These are phyloP conservation scores for Brienomyrus brachyistius DNA, from an alignment of 2,113 vertebrate genomes.

Conservation along the genomic window DNA sequence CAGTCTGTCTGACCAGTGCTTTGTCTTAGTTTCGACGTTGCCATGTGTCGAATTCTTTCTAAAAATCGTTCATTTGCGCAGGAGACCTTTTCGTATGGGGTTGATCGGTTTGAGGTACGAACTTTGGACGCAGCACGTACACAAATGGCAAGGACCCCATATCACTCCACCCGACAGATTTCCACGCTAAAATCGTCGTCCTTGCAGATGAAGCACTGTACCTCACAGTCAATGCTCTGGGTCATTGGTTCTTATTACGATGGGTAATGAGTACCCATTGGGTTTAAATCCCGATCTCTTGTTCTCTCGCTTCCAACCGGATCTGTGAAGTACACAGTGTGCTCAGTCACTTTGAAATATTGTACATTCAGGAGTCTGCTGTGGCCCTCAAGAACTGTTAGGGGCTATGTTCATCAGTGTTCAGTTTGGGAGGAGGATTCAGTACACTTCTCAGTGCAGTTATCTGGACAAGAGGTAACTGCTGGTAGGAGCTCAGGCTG, in stretches of 20 bases:
- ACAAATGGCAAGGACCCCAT: background rate
- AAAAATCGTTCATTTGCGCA: background rate
- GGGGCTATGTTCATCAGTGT: slow-evolving; percentile 14
- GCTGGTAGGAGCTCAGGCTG: background rate
- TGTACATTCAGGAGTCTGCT: slow-evolving; percentile 15
- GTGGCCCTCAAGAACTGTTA: slow-evolving; percentile 6
- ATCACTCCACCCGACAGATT: background rate
- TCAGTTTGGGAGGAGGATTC: background rate
- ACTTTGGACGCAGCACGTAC: background rate
- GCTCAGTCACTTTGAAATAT: slow-evolving; percentile 10
- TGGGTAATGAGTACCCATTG: background rate
- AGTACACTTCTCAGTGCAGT: background rate
- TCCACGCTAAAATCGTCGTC: background rate
- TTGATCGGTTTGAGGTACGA: background rate
- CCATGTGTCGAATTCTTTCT: background rate
- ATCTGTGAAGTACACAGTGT: slow-evolving; percentile 8
- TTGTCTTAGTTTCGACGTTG: background rate
- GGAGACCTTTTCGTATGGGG: background rate
- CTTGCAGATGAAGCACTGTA: slow-evolving; percentile 3
- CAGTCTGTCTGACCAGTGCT: background rate
- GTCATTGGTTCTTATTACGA: background rate
- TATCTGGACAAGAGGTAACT: slow-evolving; percentile 1
- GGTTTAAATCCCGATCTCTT: background rate
- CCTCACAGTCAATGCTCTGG: background rate
- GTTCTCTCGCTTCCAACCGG: background rate